A percentile compares a stretch with the other conserved stretches of the same genome.
phyloP scores from a whole-genome alignment of 2,797 vertebrate genomes.

The Schizopygopsis malacanthus region DNA sequence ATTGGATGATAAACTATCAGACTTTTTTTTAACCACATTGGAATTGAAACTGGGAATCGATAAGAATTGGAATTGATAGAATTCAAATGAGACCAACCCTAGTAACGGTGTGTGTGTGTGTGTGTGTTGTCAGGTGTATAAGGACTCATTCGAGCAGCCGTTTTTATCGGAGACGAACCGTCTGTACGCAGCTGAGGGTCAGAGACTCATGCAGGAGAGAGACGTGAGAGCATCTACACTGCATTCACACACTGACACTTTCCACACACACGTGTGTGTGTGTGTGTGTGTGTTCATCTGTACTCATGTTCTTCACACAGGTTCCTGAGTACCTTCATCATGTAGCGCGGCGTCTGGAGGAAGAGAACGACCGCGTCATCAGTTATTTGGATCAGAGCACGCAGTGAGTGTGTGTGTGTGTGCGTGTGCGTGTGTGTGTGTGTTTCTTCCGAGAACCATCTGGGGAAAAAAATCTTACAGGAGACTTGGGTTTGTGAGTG shows the following conservation, averaged over 20 bases:
- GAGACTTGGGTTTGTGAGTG: no score
- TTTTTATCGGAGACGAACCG: constrained; percentile 97
- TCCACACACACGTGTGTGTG: background rate
- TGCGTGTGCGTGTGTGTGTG: background rate
- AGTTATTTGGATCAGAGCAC: constrained; percentile 99
- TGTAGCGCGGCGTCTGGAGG: constrained; percentile 95
- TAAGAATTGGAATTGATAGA: no score
- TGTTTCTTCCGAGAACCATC: no score
- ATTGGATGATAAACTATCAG: constrained; percentile 1
- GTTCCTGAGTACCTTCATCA: constrained; percentile 99
- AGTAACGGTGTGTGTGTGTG: background rate
- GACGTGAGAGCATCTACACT: constrained; percentile 82
- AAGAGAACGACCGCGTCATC: constrained; percentile 97
- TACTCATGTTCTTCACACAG: constrained; percentile 71
- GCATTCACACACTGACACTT: background rate
- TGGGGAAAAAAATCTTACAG: no score
- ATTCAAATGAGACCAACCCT: no score
- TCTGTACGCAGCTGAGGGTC: constrained; percentile 95
- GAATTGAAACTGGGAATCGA: no score
- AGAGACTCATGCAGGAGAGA: constrained; percentile 97
- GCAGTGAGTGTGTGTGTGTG: constrained; percentile 76
- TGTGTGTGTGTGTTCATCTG: background rate
- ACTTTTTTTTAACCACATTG: no score
- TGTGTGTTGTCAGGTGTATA: constrained; percentile 88
- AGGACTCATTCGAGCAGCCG: constrained; percentile 96